phyloP scores from a whole-genome alignment of 30 jellyfish, hydroid and myxozoan genomes.

The Nemopilema nomurai region DNA sequence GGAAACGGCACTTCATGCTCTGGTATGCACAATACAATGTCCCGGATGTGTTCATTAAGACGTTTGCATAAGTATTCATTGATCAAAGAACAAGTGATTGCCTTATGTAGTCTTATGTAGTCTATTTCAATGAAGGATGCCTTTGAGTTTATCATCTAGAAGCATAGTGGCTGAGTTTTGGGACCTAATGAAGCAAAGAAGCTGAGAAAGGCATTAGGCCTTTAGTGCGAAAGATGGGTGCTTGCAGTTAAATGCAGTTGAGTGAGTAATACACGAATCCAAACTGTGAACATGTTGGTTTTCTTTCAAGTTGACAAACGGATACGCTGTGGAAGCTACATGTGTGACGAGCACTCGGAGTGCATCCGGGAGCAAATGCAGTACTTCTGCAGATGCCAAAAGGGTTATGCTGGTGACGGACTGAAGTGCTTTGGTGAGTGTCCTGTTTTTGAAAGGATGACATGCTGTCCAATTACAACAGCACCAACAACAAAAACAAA shows the following conservation, averaged over 20 bases:
- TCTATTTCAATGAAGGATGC: too few species aligned
- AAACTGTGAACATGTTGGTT: background rate
- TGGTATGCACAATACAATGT: background rate
- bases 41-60: background rate
- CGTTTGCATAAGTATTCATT: too few species aligned
- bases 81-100: background rate
- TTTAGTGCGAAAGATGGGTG: too few species aligned
- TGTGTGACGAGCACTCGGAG: constrained; percentile 44
- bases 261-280: too few species aligned
- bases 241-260: too few species aligned
- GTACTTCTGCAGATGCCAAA: constrained; percentile 55
- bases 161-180: background rate
- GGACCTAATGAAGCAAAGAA: too few species aligned
- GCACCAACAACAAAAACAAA: too few species aligned
- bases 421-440: constrained; percentile 43
- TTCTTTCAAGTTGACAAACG: constrained; percentile 46
- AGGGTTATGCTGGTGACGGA: constrained; percentile 69
- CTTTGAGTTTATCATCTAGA: background rate
- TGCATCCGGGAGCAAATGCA: constrained; percentile 60
- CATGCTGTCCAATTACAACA: too few species aligned
- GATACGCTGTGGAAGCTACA: constrained; percentile 62
- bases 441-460: background rate
- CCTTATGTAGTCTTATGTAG: background rate
- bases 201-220: too few species aligned
- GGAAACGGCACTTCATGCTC: constrained; percentile 46